phyloP scores from a whole-genome alignment of 1,140 invertebrate genomes.

The Drosophila navojoa region DNA sequence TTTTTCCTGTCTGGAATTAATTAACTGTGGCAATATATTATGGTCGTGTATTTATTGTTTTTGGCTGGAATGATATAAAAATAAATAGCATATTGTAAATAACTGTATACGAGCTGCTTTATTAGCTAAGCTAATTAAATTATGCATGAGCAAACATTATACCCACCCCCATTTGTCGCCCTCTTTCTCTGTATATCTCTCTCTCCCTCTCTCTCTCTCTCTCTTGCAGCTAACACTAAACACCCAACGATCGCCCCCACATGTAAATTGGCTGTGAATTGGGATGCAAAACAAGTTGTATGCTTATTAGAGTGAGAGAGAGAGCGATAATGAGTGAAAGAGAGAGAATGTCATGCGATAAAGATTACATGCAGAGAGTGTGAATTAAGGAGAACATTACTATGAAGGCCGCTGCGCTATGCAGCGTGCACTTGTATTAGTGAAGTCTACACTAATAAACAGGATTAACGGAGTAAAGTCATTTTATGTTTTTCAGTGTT shows the following conservation, averaged over 20 bases:
- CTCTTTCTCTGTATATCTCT: neutral
- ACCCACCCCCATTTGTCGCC: neutral
- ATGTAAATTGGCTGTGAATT: slow-evolving; percentile 17
- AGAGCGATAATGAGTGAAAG: neutral
- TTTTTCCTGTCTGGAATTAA: slow-evolving; percentile 20
- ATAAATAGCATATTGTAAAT: slow-evolving; percentile 46
- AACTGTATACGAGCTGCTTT: slow-evolving; percentile 40
- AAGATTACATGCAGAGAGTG: neutral
- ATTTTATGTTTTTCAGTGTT: no score
- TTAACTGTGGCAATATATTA: slow-evolving; percentile 33
- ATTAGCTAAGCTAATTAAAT: slow-evolving; percentile 54
- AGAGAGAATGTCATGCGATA: neutral
- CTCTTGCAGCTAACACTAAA: neutral
- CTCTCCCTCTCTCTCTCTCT: neutral
- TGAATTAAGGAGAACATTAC: slow-evolving; percentile 2
- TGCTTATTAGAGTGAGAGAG: slow-evolving; percentile 6
- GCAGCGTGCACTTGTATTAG: neutral
- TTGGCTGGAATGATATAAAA: slow-evolving; percentile 52
- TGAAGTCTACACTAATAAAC: neutral
- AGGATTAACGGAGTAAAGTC: neutral
- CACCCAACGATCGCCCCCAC: slow-evolving; percentile 7
- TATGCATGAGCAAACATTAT: slow-evolving; percentile 19
- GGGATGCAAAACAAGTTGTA: slow-evolving; percentile 23
- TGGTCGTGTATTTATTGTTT: slow-evolving; percentile 25
- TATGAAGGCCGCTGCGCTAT: slow-evolving; percentile 1